Evolutionary conservation across 2,888 invertebrate species (phyloP).

Genomic region (Drosophila pseudotalamancana): DNA sequence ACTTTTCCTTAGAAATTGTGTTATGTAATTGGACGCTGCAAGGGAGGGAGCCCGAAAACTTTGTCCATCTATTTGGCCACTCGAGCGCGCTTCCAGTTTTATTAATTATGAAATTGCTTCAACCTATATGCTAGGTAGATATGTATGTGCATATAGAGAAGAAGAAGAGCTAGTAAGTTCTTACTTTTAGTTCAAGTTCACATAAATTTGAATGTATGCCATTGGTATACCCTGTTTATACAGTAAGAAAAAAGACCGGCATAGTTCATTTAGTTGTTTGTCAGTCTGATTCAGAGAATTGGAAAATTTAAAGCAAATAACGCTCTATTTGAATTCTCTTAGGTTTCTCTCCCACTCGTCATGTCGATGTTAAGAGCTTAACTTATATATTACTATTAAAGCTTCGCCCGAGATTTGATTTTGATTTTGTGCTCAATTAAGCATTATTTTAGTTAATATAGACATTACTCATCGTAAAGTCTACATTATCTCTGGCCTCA

Average conservation of each 20-base stretch:
- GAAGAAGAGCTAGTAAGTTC: slow-evolving; percentile 7
- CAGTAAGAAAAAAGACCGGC: background rate
- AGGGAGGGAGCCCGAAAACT: slow-evolving; percentile 25
- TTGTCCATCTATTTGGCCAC: slow-evolving; percentile 16
- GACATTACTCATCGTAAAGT: too few relatives aligned
- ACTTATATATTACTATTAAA: too few relatives aligned
- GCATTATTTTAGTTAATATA: too few relatives aligned
- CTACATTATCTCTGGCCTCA: too few relatives aligned
- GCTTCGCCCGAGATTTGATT: too few relatives aligned
- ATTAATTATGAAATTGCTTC: slow-evolving; percentile 34
- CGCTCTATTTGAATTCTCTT: too few relatives aligned
- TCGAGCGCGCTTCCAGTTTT: slow-evolving; percentile 7
- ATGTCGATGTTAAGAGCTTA: too few relatives aligned
- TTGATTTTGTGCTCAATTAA: too few relatives aligned
- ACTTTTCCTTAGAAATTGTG: slow-evolving; percentile 2
- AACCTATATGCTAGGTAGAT: background rate
- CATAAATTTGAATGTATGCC: slow-evolving; percentile 7
- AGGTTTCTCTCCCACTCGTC: too few relatives aligned
- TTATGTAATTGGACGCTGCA: slow-evolving; percentile 11
- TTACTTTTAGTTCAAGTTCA: background rate
- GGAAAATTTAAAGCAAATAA: too few relatives aligned
- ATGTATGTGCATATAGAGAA: background rate
- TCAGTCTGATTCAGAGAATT: too few relatives aligned
- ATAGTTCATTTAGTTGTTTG: too few relatives aligned
- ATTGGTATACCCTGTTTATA: background rate